Conservation (phyloP, 64 coral and sea anemone genomes). For the Platygyra sinensis region DNA sequence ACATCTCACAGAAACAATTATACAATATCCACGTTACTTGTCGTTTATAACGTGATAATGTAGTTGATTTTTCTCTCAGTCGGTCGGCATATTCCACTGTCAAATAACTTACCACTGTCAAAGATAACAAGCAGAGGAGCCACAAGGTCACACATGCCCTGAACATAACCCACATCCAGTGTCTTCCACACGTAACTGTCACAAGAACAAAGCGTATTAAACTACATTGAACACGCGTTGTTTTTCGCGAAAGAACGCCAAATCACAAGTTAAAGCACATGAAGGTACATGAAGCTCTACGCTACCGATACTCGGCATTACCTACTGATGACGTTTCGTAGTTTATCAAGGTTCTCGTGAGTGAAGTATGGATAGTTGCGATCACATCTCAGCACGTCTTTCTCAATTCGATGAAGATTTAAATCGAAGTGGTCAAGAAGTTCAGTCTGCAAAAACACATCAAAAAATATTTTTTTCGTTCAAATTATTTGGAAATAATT, state of each 20-base stretch:
- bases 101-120: constrained; percentile 79
- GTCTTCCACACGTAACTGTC: constrained; percentile 95
- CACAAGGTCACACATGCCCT: constrained; percentile 98
- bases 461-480: no score
- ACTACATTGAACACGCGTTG: not conserved
- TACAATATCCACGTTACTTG: no score
- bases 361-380: constrained; percentile 93
- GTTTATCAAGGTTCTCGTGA: constrained; percentile 89
- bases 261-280: no score
- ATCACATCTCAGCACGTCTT: constrained; percentile 94
- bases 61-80: no score
- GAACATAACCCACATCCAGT: constrained; percentile 93
- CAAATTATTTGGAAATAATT: no score
- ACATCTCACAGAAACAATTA: no score
- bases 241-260: no score
- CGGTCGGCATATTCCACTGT: no score
- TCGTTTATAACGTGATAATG: no score
- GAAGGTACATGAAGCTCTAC: not conserved
- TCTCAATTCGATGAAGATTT: constrained; percentile 99
- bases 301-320: not conserved
- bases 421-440: constrained; percentile 90
- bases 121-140: constrained; percentile 95
- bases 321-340: constrained; percentile 97
- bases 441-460: constrained; percentile 48
- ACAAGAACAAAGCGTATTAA: not conserved